Evolutionary conservation across 2,888 invertebrate genomes (phyloP).

Genomic region (Mycalesis mineus): DNA sequence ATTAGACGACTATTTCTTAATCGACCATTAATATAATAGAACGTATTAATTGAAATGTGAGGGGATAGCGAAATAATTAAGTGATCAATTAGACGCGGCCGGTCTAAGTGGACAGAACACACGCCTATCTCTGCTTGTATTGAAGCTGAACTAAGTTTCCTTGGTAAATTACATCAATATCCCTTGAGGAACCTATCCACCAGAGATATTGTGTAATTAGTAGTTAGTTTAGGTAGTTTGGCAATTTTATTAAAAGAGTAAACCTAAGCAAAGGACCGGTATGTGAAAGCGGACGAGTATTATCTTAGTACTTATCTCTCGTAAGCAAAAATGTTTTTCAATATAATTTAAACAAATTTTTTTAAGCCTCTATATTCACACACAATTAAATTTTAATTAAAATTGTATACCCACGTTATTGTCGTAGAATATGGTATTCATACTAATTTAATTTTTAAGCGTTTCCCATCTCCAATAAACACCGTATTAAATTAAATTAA

Average conservation of each 20-base stretch:
- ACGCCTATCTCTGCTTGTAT: not conserved
- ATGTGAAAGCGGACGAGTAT: no score
- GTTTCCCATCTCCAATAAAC: conserved; percentile 4
- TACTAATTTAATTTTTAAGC: not conserved
- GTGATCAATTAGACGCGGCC: conserved; percentile 58
- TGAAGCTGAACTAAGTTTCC: not conserved
- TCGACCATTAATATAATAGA: conserved; percentile 73
- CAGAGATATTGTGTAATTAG: no score
- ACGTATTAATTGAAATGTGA: conserved; percentile 68
- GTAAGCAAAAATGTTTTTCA: no score
- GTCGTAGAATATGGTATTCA: no score
- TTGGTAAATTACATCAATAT: conserved; percentile 4
- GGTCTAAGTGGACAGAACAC: conserved; percentile 7
- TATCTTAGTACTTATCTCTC: no score
- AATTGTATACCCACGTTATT: no score
- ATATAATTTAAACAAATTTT: no score
- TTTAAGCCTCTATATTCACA: no score
- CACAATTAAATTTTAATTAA: no score
- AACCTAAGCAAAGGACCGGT: no score
- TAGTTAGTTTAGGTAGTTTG: no score
- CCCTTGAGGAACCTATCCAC: not conserved
- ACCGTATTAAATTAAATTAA: conserved; percentile 15
- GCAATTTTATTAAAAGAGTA: no score
- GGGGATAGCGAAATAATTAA: conserved; percentile 73
- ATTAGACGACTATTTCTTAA: conserved; percentile 70